These are phyloP conservation scores for Eupithecia centaureata DNA, from an alignment of 2,888 invertebrate species.

Conservation along the genomic window DNA sequence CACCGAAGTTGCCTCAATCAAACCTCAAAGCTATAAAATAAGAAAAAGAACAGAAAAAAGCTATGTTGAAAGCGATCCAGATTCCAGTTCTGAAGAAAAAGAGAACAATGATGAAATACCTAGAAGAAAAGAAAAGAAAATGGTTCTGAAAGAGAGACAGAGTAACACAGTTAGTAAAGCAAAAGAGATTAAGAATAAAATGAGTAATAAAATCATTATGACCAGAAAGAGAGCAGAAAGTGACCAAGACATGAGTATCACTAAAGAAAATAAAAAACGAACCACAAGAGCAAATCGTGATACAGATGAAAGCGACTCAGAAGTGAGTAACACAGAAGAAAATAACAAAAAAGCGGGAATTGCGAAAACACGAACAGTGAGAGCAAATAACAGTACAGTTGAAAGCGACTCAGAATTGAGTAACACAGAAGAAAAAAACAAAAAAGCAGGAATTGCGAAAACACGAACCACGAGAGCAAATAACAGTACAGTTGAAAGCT, in stretches of 20 bases:
- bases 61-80: neutral
- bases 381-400: neutral
- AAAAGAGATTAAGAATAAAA: conserved; percentile 4
- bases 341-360: neutral
- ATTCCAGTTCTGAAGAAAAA: neutral
- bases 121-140: neutral
- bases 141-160: neutral
- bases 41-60: neutral
- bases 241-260: neutral
- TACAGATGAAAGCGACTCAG: neutral
- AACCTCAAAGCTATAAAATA: conserved; percentile 7
- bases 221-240: neutral
- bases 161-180: neutral
- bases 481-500: neutral
- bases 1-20: neutral
- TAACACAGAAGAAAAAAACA: neutral
- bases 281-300: neutral
- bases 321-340: neutral
- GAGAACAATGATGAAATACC: neutral
- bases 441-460: neutral
- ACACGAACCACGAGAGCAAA: neutral
- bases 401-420: neutral
- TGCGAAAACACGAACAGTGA: no score
- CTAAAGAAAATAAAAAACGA: neutral
- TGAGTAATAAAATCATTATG: neutral